A percentile compares a stretch with the other conserved stretches of the same genome.
phyloP scores from a whole-genome alignment of 2,888 invertebrate species.

The Perdita meconis region DNA sequence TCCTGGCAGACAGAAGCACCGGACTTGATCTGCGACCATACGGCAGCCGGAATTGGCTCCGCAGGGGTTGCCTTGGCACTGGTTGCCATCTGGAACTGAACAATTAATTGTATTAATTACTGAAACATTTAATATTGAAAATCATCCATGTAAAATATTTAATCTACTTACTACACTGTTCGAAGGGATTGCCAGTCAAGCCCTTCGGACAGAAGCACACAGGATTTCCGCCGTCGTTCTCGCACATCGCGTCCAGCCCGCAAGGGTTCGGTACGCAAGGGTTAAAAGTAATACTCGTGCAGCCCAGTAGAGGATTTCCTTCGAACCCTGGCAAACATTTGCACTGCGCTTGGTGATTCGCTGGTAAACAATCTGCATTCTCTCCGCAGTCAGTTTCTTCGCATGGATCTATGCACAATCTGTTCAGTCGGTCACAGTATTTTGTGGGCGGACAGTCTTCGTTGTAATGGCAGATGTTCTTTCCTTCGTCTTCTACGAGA shows the following conservation, averaged over 20 bases:
- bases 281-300: constrained; percentile 89
- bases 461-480: constrained; percentile 93
- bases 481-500: constrained; percentile 84
- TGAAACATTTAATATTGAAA: no score
- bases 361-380: constrained; percentile 92
- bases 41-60: constrained; percentile 94
- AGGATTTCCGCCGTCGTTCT: constrained; percentile 93
- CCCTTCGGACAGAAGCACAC: constrained; percentile 96
- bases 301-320: constrained; percentile 90
- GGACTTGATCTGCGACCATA: constrained; percentile 89
- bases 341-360: constrained; percentile 91
- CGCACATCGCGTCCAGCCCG: constrained; percentile 93
- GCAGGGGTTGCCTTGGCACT: constrained; percentile 93
- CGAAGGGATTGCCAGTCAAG: constrained; percentile 95
- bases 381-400: constrained; percentile 90
- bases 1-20: constrained; percentile 95
- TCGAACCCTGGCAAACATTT: constrained; percentile 93
- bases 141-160: no score
- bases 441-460: constrained; percentile 95
- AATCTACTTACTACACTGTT: constrained; percentile 92
- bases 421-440: constrained; percentile 92
- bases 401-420: constrained; percentile 93
- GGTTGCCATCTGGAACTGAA: constrained; percentile 94
- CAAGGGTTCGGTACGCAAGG: constrained; percentile 95
- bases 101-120: background rate